A percentile compares a stretch with the other conserved stretches of the same genome.
phyloP scores from a whole-genome alignment of 2,888 invertebrate species.

The Dynastes grantii region DNA sequence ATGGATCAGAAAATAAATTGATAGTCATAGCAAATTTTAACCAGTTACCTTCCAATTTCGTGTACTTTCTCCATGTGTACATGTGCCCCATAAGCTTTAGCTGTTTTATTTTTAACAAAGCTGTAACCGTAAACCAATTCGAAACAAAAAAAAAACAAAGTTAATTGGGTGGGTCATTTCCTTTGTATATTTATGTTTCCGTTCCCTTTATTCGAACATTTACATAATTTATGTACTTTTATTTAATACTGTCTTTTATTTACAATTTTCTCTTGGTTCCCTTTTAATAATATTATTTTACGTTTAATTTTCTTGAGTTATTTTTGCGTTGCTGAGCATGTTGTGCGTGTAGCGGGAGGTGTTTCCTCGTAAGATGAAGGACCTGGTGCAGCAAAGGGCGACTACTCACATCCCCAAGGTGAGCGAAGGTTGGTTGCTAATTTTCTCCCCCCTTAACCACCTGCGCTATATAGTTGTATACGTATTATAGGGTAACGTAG shows the following conservation, averaged over 20 bases:
- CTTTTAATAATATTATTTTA: slow-evolving; percentile 72
- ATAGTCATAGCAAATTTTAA: neutral
- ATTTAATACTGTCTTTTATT: slow-evolving; percentile 28
- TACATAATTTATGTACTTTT: slow-evolving; percentile 11
- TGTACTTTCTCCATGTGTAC: slow-evolving; percentile 24
- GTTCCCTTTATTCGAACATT: slow-evolving; percentile 17
- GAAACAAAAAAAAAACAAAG: slow-evolving; percentile 6
- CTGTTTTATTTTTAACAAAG: slow-evolving; percentile 33
- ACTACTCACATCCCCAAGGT: slow-evolving; percentile 64
- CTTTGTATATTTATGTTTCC: slow-evolving; percentile 20
- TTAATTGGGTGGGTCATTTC: slow-evolving; percentile 42
- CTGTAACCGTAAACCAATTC: slow-evolving; percentile 29
- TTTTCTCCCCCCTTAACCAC: slow-evolving; percentile 50
- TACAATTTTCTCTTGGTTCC: slow-evolving; percentile 59
- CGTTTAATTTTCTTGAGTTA: slow-evolving; percentile 60
- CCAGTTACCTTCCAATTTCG: slow-evolving; percentile 21
- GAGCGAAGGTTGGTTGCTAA: slow-evolving; percentile 63
- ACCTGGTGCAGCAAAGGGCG: slow-evolving; percentile 75
- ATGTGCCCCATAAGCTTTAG: slow-evolving; percentile 36
- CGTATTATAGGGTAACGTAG: neutral
- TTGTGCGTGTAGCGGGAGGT: slow-evolving; percentile 78
- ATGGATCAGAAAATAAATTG: no score
- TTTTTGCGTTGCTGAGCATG: slow-evolving; percentile 67
- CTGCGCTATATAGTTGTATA: slow-evolving; percentile 34
- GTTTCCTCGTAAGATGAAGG: slow-evolving; percentile 88